phyloP scores from a whole-genome alignment of 2,113 vertebrate genomes.

The Tupaia chinensis region DNA sequence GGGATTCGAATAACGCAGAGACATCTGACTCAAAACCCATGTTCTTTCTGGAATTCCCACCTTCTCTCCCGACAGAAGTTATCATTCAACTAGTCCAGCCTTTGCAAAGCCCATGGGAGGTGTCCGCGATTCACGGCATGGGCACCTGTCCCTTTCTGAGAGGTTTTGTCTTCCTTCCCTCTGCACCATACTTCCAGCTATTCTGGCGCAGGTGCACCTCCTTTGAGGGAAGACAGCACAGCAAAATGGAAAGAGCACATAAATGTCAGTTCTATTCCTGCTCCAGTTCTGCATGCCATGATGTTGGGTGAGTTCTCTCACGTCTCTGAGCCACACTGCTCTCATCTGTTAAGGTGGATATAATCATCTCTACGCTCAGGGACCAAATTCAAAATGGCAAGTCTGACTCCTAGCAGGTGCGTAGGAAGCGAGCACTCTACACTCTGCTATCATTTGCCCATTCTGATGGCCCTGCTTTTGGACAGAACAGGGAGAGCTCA shows the following conservation, averaged over 20 bases:
- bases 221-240: neutral
- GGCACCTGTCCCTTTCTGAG: neutral
- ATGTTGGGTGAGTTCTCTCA: neutral
- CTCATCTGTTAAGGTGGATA: neutral
- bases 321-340: neutral
- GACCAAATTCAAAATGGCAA: neutral
- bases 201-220: neutral
- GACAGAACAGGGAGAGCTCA: neutral
- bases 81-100: neutral
- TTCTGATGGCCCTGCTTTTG: neutral
- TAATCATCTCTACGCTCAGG: neutral
- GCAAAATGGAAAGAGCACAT: neutral
- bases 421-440: neutral
- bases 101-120: neutral
- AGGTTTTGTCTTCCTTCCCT: neutral
- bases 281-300: accelerated
- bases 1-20: neutral
- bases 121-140: neutral
- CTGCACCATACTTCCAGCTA: neutral
- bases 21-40: neutral
- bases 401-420: neutral
- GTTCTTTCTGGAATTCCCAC: neutral
- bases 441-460: accelerated
- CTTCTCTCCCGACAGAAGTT: neutral
- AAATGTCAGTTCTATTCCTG: neutral